Percentiles rank a stretch among this genome's conserved stretches.
These are phyloP conservation scores for Lophura nycthemera DNA, from an alignment of 2,113 vertebrate genomes.

Conservation along the genomic window DNA sequence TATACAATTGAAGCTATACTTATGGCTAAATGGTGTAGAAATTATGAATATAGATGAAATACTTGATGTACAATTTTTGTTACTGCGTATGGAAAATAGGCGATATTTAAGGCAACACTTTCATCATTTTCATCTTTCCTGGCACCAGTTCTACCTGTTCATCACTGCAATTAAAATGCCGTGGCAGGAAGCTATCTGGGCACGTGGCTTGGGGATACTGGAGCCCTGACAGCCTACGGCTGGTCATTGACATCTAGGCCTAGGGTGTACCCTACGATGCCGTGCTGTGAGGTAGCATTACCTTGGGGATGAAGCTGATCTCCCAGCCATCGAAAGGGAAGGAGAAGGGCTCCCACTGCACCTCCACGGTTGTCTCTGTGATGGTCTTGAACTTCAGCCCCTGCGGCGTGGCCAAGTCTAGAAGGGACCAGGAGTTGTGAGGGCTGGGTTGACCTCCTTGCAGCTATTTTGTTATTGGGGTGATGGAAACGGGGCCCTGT, in stretches of 20 bases:
- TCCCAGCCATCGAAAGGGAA: slow-evolving; percentile 97
- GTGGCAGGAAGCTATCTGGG: slow-evolving; percentile 1
- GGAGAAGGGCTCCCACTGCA: slow-evolving; percentile 94
- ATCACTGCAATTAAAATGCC: background rate
- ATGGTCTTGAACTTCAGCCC: slow-evolving; percentile 95
- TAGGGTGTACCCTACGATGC: accelerated
- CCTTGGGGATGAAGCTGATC: slow-evolving; percentile 99
- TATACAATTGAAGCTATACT: slow-evolving; percentile 60
- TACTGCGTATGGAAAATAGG: background rate
- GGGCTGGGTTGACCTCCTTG: background rate
- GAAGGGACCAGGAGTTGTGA: slow-evolving; percentile 66
- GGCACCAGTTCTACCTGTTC: slow-evolving; percentile 54
- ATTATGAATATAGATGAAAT: slow-evolving; percentile 63
- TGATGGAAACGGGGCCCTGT: background rate
- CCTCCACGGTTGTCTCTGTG: slow-evolving; percentile 94
- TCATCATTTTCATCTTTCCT: slow-evolving; percentile 60
- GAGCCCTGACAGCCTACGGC: background rate
- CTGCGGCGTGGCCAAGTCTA: slow-evolving; percentile 92
- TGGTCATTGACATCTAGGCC: accelerated
- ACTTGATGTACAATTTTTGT: slow-evolving; percentile 46
- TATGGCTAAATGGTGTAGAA: slow-evolving; percentile 59
- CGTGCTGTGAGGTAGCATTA: background rate
- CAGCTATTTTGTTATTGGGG: background rate
- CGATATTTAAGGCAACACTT: slow-evolving; percentile 48
- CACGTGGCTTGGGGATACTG: background rate